Evolutionary conservation across 2,888 invertebrate genomes (phyloP), one percentile per base, ranked within the genome.

Genomic region (Boloria selene): DNA sequence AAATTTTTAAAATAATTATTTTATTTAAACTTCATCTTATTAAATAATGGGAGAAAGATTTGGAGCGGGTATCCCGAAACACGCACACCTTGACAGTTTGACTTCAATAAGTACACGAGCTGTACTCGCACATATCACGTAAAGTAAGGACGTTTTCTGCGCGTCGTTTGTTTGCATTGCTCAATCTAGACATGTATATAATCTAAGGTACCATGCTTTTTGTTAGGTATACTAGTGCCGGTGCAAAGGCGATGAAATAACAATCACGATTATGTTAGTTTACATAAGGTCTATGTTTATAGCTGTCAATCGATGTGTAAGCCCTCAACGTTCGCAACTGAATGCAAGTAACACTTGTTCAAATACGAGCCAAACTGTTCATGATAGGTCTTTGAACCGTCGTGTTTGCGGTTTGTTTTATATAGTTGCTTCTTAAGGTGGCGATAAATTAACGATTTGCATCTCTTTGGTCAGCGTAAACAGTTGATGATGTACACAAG

Each of bases 361-460:
- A 89, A 88, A 89, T 82, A 88, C 78, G 74, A 78, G 78, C 85
- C 85, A 82, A 86, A 86, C 85, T 80, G 84, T 82, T 82, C 82
- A 78, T 84, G 85, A 86, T 90, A 86, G 90, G 90, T 90, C 90
- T 89, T 90, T 91, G 90, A 91, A 88, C 91, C 81, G 76, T 77
- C 76, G 75, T 90, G 87, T 89, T 89, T 90, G 90, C 86, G 83
- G 86, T 88, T 84, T 83, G 84, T 84, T 87, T 88, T 86, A 90
- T 87, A 89, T 87, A 85, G 85, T 85, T 80, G 81, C 85, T 84
- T 80, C 85, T 86, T 82, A 85, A 87, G 85, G 86, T 86, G 87
- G 88, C 83, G 87, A 90, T 90, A 88, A 88, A 90, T 89, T 89
- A 89, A 86, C 87, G 87, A 90, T 90, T 89, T 87, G 87, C 89